These are phyloP conservation scores for Vanacampus margaritifer DNA, from an alignment of 2,113 vertebrate genomes.

Conservation along the genomic window DNA sequence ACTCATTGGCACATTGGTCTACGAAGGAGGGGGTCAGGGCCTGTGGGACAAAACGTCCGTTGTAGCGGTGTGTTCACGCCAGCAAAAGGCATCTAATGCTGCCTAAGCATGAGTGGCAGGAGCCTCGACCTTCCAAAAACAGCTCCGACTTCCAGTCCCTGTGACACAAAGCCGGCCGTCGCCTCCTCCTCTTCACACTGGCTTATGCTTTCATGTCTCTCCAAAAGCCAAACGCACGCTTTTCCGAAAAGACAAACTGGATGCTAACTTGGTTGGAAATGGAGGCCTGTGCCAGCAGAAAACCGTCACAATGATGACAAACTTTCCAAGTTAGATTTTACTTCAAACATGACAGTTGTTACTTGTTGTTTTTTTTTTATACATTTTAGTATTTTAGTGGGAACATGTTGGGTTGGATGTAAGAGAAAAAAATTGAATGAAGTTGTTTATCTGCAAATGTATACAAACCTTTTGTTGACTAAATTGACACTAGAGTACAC, in stretches of 20 bases:
- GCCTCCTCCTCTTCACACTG: constrained; percentile 26
- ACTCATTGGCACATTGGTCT: constrained; percentile 46
- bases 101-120: constrained; percentile 77
- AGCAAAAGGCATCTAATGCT: constrained; percentile 69
- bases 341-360: background rate
- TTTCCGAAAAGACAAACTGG: constrained; percentile 39
- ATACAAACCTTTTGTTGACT: background rate
- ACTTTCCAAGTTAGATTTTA: background rate
- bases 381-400: no score
- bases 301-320: constrained; percentile 11
- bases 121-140: constrained; percentile 62
- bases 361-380: no score
- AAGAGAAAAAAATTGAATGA: background rate
- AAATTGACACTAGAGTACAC: background rate
- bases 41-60: constrained; percentile 66
- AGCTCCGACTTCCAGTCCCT: constrained; percentile 28
- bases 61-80: constrained; percentile 71
- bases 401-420: background rate
- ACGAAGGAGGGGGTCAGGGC: constrained; percentile 38
- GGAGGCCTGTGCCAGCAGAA: constrained; percentile 28
- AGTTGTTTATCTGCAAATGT: background rate
- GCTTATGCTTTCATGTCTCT: constrained; percentile 62
- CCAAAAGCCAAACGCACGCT: constrained; percentile 53
- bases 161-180: constrained; percentile 36
- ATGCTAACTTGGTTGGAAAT: constrained; percentile 47